Evolutionary conservation across 2,113 vertebrate species (phyloP), one percentile per base, ranked within the genome.

Genomic region (Festucalex cinctus): DNA sequence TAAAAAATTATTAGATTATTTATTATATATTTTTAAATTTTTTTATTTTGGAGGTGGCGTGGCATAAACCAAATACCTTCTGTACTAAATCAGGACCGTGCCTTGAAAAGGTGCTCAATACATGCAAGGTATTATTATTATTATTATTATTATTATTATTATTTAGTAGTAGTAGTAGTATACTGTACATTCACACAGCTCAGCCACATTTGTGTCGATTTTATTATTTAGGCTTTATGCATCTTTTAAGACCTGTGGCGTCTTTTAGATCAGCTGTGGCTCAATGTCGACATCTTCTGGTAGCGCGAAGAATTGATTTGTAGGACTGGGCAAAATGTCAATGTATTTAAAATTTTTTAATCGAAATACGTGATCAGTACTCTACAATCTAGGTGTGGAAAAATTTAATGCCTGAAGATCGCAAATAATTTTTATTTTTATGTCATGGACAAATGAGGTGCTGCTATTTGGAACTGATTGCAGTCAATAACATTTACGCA

Each of bases 401-500:
- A 81, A 75, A 80, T 85, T 64, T 77, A 82, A 85, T 75, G 70
- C 76, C 70, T 69, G 36, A 66, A 63, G 62, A 77, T 63, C 65
- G 71, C 53, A 28, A 68, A 75, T 79, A 77, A 26, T 32, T 6
- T 43, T 51, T 51, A 8, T 22, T 13, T 12, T n/a, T 36, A n/a
- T 6, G 20, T 9, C 59, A 12, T 39, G n/a, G n/a, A 22, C 20
- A 64, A 28, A 82, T 75, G 75, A 77, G 86, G 2, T 61, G 71
- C 66, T 60, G 64, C 73, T 71, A 74, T 79, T 76, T 80, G 35
- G 65, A 76, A 77, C 73, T 76, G 80, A 85, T 82, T 83, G 76
- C 64, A 71, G 83, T 90, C 85, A 58, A 89, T 90, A 43, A 85
- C 77, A 86, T 85, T 85, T 82, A 85, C 88, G 83, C 88, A 86